phyloP scores from a whole-genome alignment of 1,140 invertebrate species.

The Aphelenchoides fujianensis region DNA sequence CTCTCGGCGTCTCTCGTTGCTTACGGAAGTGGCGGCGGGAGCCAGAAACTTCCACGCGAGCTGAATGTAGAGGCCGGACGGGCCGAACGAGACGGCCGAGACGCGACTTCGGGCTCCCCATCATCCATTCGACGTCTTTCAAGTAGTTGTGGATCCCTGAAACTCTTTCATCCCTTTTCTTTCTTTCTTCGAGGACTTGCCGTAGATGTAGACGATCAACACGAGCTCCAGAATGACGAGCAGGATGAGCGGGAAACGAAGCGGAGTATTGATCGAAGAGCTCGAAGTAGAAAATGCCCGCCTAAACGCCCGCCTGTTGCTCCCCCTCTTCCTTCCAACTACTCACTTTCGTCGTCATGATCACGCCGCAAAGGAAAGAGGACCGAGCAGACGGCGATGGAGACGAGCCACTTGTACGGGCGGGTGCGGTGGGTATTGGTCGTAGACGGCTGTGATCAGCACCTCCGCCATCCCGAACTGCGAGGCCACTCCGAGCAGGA shows the following conservation, averaged over 20 bases:
- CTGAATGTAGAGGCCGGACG: conserved; percentile 33
- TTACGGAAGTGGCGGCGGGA: conserved; percentile 13
- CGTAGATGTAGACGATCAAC: conserved; percentile 41
- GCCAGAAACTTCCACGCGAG: conserved; percentile 27
- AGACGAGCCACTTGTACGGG: conserved; percentile 12
- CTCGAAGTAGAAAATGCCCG: conserved; percentile 51
- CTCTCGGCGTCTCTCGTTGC: too few relatives aligned
- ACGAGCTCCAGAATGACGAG: conserved; percentile 42
- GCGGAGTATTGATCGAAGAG: conserved; percentile 42
- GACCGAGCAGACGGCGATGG: conserved; percentile 28
- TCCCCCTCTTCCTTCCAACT: neutral
- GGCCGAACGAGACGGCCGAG: conserved; percentile 28
- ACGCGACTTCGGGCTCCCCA: conserved; percentile 27
- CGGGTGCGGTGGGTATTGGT: conserved; percentile 35
- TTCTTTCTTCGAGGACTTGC: conserved; percentile 27
- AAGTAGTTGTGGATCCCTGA: conserved; percentile 36
- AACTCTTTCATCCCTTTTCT: conserved; percentile 15
- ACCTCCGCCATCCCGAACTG: conserved; percentile 42
- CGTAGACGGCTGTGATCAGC: conserved; percentile 39
- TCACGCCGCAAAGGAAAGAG: conserved; percentile 15
- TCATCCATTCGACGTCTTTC: conserved; percentile 30
- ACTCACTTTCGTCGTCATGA: conserved; percentile 3
- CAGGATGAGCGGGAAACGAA: conserved; percentile 41
- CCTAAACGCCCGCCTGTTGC: conserved; percentile 25
- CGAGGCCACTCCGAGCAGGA: conserved; percentile 82